Evolutionary conservation across 2,113 vertebrate genomes (phyloP).

Genomic region (Neogobius melanostomus): DNA sequence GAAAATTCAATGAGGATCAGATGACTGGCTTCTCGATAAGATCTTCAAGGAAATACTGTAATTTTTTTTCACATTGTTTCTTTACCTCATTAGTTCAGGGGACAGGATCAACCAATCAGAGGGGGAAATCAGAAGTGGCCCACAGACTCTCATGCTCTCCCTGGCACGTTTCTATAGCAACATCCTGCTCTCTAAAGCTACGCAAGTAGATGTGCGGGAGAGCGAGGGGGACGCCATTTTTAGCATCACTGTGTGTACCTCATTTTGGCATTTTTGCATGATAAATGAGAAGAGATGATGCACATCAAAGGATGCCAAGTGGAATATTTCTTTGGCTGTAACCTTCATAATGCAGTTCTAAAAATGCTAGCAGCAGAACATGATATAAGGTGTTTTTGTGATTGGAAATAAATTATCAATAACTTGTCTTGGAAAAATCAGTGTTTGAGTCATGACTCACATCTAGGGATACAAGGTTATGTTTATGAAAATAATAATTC

Average conservation of each 20-base stretch:
- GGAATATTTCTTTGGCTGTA: neutral
- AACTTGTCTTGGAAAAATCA: no score
- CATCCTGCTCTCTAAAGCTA: constrained; percentile 25
- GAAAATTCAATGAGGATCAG: neutral
- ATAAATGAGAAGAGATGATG: neutral
- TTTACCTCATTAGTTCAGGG: constrained; percentile 55
- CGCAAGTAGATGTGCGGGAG: constrained; percentile 40
- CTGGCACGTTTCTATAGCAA: constrained; percentile 67
- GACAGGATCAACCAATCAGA: constrained; percentile 18
- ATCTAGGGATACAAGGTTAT: no score
- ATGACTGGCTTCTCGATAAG: neutral
- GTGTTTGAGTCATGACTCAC: no score
- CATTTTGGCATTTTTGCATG: constrained; percentile 16
- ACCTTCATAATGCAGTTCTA: neutral
- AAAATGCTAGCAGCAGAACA: neutral
- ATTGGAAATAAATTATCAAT: no score
- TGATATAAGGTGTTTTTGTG: no score
- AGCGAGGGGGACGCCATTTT: constrained; percentile 52
- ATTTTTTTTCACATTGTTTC: constrained; percentile 10
- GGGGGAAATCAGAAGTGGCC: constrained; percentile 34
- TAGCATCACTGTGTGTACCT: constrained; percentile 50
- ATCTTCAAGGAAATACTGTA: neutral
- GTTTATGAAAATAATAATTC: no score
- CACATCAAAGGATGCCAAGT: constrained; percentile 1
- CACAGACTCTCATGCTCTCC: constrained; percentile 49